phyloP scores from a whole-genome alignment of 2,797 vertebrate species.

The Lepus townsendii region DNA sequence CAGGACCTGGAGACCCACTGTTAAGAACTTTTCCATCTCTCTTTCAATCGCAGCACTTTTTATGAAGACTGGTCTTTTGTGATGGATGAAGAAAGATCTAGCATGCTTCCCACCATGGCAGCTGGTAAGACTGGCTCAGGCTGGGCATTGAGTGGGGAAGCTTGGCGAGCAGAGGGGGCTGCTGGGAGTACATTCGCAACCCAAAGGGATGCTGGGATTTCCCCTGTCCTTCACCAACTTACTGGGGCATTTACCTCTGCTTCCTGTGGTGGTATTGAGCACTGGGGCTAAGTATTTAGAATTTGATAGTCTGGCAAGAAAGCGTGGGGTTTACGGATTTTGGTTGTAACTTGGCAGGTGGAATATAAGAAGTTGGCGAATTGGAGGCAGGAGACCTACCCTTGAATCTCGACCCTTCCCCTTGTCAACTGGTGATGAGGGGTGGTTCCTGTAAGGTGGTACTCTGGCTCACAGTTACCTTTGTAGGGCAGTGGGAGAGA shows the following conservation, averaged over 20 bases:
- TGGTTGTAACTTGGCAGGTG: neutral
- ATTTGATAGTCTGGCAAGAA: neutral
- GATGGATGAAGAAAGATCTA: conserved; percentile 97
- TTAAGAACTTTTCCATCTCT: neutral
- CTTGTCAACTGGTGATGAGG: neutral
- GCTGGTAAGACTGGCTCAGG: conserved; percentile 91
- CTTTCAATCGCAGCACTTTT: conserved; percentile 91
- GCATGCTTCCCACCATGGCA: conserved; percentile 99
- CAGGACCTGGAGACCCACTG: neutral
- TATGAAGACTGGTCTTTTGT: conserved; percentile 99
- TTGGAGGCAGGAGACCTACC: neutral
- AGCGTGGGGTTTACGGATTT: neutral
- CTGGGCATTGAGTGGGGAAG: neutral
- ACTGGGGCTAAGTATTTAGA: neutral
- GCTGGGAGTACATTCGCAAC: neutral
- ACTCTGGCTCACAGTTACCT: neutral
- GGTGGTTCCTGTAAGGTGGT: neutral
- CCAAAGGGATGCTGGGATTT: neutral
- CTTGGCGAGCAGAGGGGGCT: neutral
- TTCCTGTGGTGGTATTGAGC: neutral
- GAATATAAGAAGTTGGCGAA: neutral
- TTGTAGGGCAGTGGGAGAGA: neutral
- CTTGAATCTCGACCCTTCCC: neutral
- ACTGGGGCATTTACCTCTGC: neutral
- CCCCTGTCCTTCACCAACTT: neutral